Conservation (phyloP, 2,888 invertebrate species). For the Volucella bombylans region DNA sequence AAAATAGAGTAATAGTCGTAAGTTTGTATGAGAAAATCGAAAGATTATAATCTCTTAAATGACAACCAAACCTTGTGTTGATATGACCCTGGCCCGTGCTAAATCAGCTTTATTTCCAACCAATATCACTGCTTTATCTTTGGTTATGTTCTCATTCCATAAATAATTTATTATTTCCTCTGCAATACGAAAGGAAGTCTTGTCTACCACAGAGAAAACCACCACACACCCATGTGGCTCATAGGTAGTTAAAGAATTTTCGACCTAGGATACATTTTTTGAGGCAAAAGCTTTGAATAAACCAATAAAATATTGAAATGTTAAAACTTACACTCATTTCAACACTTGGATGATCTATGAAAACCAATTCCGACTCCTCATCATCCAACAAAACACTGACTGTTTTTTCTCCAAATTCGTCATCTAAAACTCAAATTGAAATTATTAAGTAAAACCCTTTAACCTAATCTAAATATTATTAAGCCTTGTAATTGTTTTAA, state of each 20-base stretch:
- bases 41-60: neutral
- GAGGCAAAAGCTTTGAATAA: neutral
- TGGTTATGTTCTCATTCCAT: slow-evolving; percentile 91
- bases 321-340: slow-evolving; percentile 92
- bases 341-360: slow-evolving; percentile 93
- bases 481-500: slow-evolving; percentile 6
- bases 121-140: slow-evolving; percentile 92
- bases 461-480: slow-evolving; percentile 26
- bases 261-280: slow-evolving; percentile 85
- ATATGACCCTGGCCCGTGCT: slow-evolving; percentile 92
- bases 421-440: slow-evolving; percentile 88
- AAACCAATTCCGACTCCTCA: slow-evolving; percentile 94
- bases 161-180: slow-evolving; percentile 93
- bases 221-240: slow-evolving; percentile 96
- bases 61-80: slow-evolving; percentile 88
- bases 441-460: slow-evolving; percentile 80
- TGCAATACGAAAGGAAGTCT: slow-evolving; percentile 90
- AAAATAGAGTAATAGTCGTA: too few species aligned
- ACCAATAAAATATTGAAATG: neutral
- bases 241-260: slow-evolving; percentile 93
- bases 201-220: slow-evolving; percentile 94
- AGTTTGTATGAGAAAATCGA: neutral
- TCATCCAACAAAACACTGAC: slow-evolving; percentile 95
- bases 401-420: slow-evolving; percentile 94
- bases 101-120: slow-evolving; percentile 97